These are phyloP conservation scores for Drosophila ercepeae DNA, from an alignment of 1,140 invertebrate genomes.

Conservation along the genomic window DNA sequence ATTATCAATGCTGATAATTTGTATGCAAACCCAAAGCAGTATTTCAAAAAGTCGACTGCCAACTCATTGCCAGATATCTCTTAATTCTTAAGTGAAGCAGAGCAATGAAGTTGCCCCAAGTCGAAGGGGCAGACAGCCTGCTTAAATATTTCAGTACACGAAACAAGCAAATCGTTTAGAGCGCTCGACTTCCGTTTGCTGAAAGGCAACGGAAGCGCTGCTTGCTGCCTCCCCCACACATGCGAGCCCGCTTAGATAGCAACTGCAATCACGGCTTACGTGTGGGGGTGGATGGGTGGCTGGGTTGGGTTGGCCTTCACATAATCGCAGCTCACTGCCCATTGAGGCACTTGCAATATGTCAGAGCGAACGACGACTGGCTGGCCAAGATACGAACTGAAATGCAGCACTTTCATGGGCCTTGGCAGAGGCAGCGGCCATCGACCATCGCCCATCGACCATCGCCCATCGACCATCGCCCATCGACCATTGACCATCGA, in stretches of 20 bases:
- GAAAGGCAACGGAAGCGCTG: conserved; percentile 68
- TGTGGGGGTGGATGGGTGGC: conserved; percentile 36
- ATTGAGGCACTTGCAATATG: conserved; percentile 77
- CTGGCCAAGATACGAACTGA: conserved; percentile 56
- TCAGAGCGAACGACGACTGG: conserved; percentile 54
- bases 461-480: conserved; percentile 9
- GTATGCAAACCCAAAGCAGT: conserved; percentile 30
- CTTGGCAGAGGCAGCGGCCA: conserved; percentile 29
- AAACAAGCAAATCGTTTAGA: conserved; percentile 81
- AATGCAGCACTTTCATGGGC: conserved; percentile 37
- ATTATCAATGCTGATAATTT: conserved; percentile 37
- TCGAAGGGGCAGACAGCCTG: conserved; percentile 22
- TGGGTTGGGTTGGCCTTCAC: conserved; percentile 45
- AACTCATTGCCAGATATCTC: conserved; percentile 51
- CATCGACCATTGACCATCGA: conserved; percentile 25
- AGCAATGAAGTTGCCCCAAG: conserved; percentile 18
- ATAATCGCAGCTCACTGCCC: conserved; percentile 77
- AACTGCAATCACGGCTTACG: conserved; percentile 47
- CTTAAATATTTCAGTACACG: conserved; percentile 67
- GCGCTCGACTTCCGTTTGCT: conserved; percentile 66
- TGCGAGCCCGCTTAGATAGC: conserved; percentile 19
- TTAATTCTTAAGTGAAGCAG: conserved; percentile 70
- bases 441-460: conserved; percentile 11
- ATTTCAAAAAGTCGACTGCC: conserved; percentile 38
- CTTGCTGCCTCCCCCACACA: conserved; percentile 15